Percentiles rank a stretch among this genome's conserved stretches.
These are phyloP conservation scores for Myanophis thanlyinensis DNA, from an alignment of 2,113 vertebrate species.

Conservation along the genomic window DNA sequence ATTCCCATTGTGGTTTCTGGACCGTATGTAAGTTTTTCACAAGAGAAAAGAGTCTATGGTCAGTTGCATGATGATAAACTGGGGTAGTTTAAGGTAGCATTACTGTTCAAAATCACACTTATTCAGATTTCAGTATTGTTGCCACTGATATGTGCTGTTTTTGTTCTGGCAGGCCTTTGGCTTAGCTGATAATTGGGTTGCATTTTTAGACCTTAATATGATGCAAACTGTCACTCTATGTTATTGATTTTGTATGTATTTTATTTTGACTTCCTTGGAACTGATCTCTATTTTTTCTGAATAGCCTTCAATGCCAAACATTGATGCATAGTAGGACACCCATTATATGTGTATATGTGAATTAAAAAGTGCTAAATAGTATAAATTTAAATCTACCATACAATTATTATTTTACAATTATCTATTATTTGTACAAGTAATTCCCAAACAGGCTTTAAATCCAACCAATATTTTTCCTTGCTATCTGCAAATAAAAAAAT, in stretches of 20 bases:
- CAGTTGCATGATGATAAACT: background rate
- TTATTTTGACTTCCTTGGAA: background rate
- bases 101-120: background rate
- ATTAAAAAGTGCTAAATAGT: background rate
- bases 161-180: background rate
- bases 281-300: background rate
- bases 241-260: background rate
- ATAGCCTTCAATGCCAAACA: background rate
- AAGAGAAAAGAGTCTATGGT: background rate
- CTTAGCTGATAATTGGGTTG: background rate
- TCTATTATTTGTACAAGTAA: background rate
- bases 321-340: background rate
- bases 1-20: background rate
- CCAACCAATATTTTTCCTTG: background rate
- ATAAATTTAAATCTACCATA: background rate
- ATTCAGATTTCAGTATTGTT: background rate
- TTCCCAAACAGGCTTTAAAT: background rate
- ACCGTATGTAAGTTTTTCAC: background rate
- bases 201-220: background rate
- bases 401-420: background rate
- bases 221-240: background rate
- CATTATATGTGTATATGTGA: background rate
- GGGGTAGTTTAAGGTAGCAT: background rate
- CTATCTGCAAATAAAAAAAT: background rate
- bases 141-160: background rate